These are phyloP conservation scores for Neosalanx taihuensis DNA, from an alignment of 2,797 vertebrate genomes.

Conservation along the genomic window DNA sequence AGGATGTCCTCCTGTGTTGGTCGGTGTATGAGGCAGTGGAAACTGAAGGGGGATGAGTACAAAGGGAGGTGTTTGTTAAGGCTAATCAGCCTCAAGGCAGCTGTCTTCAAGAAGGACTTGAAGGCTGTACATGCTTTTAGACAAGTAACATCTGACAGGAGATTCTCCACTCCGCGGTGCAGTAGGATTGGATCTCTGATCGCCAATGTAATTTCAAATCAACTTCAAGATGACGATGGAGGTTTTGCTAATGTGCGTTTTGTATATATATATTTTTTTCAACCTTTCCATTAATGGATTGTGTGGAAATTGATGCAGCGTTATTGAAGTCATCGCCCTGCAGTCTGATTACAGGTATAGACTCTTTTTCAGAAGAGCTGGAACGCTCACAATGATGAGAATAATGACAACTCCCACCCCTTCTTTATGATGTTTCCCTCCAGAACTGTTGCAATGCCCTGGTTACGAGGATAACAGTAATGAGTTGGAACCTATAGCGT, in stretches of 20 bases:
- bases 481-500: background rate
- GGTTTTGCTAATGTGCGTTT: background rate
- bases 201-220: background rate
- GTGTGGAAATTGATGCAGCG: background rate
- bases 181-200: background rate
- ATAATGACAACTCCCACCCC: background rate
- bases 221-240: background rate
- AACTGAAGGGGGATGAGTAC: constrained; percentile 22
- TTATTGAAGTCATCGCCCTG: background rate
- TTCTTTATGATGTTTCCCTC: background rate
- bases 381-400: background rate
- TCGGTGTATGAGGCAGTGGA: constrained; percentile 36
- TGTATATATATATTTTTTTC: background rate
- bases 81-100: constrained; percentile 36
- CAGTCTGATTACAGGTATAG: background rate
- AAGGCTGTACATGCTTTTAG: background rate
- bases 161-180: background rate
- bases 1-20: constrained; percentile 19
- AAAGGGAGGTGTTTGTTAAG: constrained; percentile 27
- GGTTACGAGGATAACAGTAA: background rate
- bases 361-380: background rate
- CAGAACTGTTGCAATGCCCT: background rate
- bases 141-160: background rate
- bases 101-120: constrained; percentile 9
- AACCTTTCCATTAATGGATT: no score